phyloP scores from a whole-genome alignment of 2,888 invertebrate genomes.

The Nymphalis c-album region DNA sequence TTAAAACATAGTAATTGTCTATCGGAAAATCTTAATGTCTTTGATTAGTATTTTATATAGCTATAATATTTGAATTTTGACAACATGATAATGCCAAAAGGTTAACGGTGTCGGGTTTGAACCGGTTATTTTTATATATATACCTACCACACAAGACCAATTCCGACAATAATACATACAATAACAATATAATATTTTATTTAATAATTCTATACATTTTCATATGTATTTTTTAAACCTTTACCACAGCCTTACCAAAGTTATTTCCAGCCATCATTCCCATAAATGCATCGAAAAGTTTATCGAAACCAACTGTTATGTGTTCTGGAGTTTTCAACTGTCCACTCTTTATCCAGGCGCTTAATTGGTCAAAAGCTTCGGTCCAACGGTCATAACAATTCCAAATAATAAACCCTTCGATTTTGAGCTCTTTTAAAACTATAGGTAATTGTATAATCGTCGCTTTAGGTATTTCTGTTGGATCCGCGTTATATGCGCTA shows the following conservation, averaged over 20 bases:
- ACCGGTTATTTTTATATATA: too few relatives aligned
- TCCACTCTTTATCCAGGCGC: slow-evolving; percentile 84
- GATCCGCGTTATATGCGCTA: slow-evolving; percentile 60
- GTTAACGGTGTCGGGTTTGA: too few relatives aligned
- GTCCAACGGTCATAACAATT: slow-evolving; percentile 79
- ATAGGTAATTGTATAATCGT: slow-evolving; percentile 78
- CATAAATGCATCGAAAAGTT: slow-evolving; percentile 84
- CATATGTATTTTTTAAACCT: slow-evolving; percentile 62
- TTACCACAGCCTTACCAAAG: slow-evolving; percentile 85
- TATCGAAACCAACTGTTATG: slow-evolving; percentile 85
- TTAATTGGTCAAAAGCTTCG: slow-evolving; percentile 81
- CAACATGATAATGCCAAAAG: too few relatives aligned
- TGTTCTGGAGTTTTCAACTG: slow-evolving; percentile 85
- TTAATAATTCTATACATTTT: not conserved
- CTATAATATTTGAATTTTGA: too few relatives aligned
- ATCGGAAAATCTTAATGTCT: too few relatives aligned
- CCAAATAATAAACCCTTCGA: slow-evolving; percentile 82
- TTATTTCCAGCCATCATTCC: slow-evolving; percentile 84
- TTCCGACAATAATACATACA: too few relatives aligned
- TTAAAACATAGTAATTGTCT: too few relatives aligned
- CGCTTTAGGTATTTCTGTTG: slow-evolving; percentile 51
- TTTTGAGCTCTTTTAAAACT: slow-evolving; percentile 80
- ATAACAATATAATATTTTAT: not conserved
- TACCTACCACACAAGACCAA: too few relatives aligned
- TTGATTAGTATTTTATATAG: too few relatives aligned